These are phyloP conservation scores for Halictus rubicundus DNA, from an alignment of 1,140 invertebrate species.

Conservation along the genomic window DNA sequence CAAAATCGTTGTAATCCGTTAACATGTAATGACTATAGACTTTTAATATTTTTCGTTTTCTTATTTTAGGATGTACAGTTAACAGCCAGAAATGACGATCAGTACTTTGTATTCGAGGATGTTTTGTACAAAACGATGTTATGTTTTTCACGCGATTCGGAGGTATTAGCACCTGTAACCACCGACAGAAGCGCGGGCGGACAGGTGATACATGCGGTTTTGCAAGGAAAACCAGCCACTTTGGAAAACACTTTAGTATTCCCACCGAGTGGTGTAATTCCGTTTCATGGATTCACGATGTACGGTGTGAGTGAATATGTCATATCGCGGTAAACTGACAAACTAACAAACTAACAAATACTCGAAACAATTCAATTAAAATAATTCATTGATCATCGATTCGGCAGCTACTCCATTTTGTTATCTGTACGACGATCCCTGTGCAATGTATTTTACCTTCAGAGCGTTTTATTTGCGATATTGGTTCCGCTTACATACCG, in stretches of 20 bases:
- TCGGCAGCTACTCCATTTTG: slow-evolving; percentile 94
- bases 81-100: slow-evolving; percentile 97
- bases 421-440: slow-evolving; percentile 94
- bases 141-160: slow-evolving; percentile 94
- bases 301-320: slow-evolving; percentile 86
- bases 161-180: slow-evolving; percentile 86
- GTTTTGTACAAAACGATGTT: slow-evolving; percentile 96
- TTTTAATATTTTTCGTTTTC: neutral
- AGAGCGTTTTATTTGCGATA: slow-evolving; percentile 94
- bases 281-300: slow-evolving; percentile 98
- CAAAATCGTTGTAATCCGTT: neutral
- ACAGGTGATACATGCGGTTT: slow-evolving; percentile 81
- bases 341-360: neutral
- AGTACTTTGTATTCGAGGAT: slow-evolving; percentile 99
- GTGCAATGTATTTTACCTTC: slow-evolving; percentile 93
- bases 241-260: slow-evolving; percentile 88
- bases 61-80: slow-evolving; percentile 91
- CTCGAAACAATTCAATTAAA: neutral
- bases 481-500: slow-evolving; percentile 94
- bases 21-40: neutral
- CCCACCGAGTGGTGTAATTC: slow-evolving; percentile 96
- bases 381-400: slow-evolving; percentile 5
- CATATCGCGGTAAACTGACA: neutral
- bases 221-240: slow-evolving; percentile 87
- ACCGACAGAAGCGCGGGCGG: slow-evolving; percentile 79